Conservation (phyloP, 2,888 invertebrate genomes). For the Pyrochroa serraticornis region DNA sequence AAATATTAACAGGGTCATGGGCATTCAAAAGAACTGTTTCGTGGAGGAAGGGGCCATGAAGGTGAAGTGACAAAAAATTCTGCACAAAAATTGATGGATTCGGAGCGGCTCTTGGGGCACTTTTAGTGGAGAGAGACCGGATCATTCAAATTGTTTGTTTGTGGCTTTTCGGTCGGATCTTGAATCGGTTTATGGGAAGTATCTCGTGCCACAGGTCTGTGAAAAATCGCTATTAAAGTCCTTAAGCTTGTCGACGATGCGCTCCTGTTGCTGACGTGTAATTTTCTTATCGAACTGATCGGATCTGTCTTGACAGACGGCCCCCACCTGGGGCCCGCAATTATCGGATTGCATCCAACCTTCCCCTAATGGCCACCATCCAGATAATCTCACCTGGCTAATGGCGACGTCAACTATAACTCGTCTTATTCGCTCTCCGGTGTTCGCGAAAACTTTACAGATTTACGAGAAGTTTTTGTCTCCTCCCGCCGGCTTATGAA, state of each 20-base stretch:
- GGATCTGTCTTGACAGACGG: slow-evolving; percentile 10
- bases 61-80: too few relatives aligned
- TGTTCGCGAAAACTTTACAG: slow-evolving; percentile 29
- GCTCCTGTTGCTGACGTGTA: slow-evolving; percentile 17
- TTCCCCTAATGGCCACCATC: slow-evolving; percentile 37
- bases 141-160: too few relatives aligned
- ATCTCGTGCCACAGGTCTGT: background rate
- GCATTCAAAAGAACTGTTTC: too few relatives aligned
- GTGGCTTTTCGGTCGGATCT: background rate
- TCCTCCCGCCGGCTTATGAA: slow-evolving; percentile 28
- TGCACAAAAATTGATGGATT: too few relatives aligned
- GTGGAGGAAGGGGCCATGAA: too few relatives aligned
- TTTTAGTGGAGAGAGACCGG: too few relatives aligned
- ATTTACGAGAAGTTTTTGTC: slow-evolving; percentile 33
- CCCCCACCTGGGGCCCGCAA: slow-evolving; percentile 19
- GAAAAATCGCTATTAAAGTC: background rate
- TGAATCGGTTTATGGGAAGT: background rate
- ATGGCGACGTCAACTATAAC: slow-evolving; percentile 34
- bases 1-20: too few relatives aligned
- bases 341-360: slow-evolving; percentile 41
- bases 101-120: too few relatives aligned
- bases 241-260: slow-evolving; percentile 2
- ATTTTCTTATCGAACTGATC: slow-evolving; percentile 20
- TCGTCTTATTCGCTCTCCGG: slow-evolving; percentile 31
- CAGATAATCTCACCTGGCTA: slow-evolving; percentile 40